Evolutionary conservation across 2,888 invertebrate species (phyloP).

Genomic region (Amblyjoppa fuscipennis): DNA sequence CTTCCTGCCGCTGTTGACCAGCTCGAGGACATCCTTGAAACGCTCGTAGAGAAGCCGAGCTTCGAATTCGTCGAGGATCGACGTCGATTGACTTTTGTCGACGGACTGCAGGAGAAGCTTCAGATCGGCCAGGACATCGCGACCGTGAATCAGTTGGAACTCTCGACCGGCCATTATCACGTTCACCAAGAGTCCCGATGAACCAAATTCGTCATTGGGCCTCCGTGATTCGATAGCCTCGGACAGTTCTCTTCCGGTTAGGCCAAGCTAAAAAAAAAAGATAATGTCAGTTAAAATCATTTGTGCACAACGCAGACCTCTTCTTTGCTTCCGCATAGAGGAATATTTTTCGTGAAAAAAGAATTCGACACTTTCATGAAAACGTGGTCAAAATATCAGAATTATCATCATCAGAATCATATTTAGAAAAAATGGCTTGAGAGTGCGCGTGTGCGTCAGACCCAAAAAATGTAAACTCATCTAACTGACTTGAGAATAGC

Average conservation of each 20-base stretch:
- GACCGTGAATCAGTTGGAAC: slow-evolving; percentile 58
- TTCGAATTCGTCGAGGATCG: slow-evolving; percentile 34
- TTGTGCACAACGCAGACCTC: neutral
- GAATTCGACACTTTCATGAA: too few relatives aligned
- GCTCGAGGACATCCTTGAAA: slow-evolving; percentile 25
- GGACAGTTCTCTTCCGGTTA: neutral
- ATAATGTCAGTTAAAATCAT: neutral
- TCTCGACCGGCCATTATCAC: slow-evolving; percentile 35
- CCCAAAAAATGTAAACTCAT: too few relatives aligned
- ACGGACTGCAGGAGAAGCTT: slow-evolving; percentile 44
- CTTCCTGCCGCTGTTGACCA: neutral
- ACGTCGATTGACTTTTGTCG: slow-evolving; percentile 27
- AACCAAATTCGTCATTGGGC: neutral
- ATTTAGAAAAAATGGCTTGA: neutral
- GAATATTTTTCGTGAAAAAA: too few relatives aligned
- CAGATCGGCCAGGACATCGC: slow-evolving; percentile 45
- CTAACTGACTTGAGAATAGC: too few relatives aligned
- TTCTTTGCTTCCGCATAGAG: neutral
- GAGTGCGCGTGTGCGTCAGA: too few relatives aligned
- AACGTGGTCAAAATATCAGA: too few relatives aligned
- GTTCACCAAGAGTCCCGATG: slow-evolving; percentile 48
- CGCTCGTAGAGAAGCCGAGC: slow-evolving; percentile 27
- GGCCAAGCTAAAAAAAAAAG: slow-evolving; percentile 9
- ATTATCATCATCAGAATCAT: neutral
- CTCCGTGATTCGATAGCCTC: neutral